Evolutionary conservation across 2,797 vertebrate species (phyloP), one percentile per base, ranked within the genome.

Genomic region (Tangara arthus): DNA sequence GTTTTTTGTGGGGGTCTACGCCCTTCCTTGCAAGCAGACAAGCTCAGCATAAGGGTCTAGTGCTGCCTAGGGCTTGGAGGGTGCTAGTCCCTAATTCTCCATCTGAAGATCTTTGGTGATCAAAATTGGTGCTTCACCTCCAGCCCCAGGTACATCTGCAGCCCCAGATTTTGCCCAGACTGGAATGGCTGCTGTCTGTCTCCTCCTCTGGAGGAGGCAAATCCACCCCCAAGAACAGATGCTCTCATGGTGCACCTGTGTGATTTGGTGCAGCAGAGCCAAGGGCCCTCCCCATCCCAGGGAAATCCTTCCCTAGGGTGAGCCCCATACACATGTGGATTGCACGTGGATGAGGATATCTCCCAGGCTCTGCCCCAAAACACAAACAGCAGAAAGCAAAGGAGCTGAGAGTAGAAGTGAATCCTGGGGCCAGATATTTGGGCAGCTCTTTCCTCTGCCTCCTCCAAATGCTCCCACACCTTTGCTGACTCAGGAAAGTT

Each of bases 1-100:
- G 2, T 0, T 39, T 8, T 21, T n/a, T 2, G 11, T 10, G 22
- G 49, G 47, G 10, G 1, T 71, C 65, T 42, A 5, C 15, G 23
- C 7, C 12, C 12, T 46, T 77, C 26, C 41, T 66, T 75, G 46
- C 14, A 41, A 47, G 39, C 35, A 68, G 39, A 15, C 15, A 30
- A 77, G 28, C 52, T 79, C 50, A 76, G n/a, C 24, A 26, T 0
- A 0, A 50, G 60, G 46, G 7, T 80, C 7, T 77, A 9, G 5
- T 11, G 9, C 37, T 71, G 53, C 66, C 15, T 8, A 24, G 50
- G 19, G 21, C 32, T 89, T 37, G 9, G 26, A 47, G 20, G 12
- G 17, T 32, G 17, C 44, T 79, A 53, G 46, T 65, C 35, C 47
- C 23, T 30, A 52, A 1, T 41, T 61, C 35, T 19, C n/a, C 24